Evolutionary conservation across 2,888 invertebrate genomes (phyloP), one percentile per base, ranked within the genome.

Genomic region (Autographa gamma): DNA sequence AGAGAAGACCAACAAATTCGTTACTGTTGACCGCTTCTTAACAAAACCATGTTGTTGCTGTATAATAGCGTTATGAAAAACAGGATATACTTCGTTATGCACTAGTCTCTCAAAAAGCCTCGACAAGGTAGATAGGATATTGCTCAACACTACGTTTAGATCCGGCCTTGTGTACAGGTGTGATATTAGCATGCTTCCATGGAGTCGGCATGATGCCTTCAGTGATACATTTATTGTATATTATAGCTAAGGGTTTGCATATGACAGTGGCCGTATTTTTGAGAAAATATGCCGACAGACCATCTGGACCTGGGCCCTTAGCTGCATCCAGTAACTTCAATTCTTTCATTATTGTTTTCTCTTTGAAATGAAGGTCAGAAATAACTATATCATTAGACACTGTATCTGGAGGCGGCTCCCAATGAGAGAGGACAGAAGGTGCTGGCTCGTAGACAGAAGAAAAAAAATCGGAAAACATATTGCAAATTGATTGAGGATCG

Each of bases 131-230:
- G n/a, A n/a, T n/a, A n/a, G n/a, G n/a, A n/a, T n/a, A 63, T 18
- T 52, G 48, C 63, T 63, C 52, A n/a, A 63, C 63, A 54, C 63
- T 34, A 18, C 52, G 32, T 11, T 54, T 52, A 18, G 63, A 54
- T 32, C 63, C 63, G 5, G n/a, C 52, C 63, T 63, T 63, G 63
- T 63, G 52, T 11, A 63, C 52, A 63, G 63, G 63, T 31, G 54
- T 63, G 63, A 54, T 54, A 7, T 54, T 63, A 9, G 63, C 52
- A 11, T 13, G 13, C 34, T 54, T 63, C 32, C 63, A 63, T 34
- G 5, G 31, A 0, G 8, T 48, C 16, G 48, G 62, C 48, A 62
- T 48, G 5, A 62, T 31, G 8, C 48, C 48, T 16, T 18, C 63
- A 34, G 13, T 13, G 6, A 63, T 7, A 14, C 63, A 63, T 34